A percentile compares a stretch with the other conserved stretches of the same genome.
phyloP scores from a whole-genome alignment of 64 coral and sea anemone genomes.

The Stichodactyla helianthus region DNA sequence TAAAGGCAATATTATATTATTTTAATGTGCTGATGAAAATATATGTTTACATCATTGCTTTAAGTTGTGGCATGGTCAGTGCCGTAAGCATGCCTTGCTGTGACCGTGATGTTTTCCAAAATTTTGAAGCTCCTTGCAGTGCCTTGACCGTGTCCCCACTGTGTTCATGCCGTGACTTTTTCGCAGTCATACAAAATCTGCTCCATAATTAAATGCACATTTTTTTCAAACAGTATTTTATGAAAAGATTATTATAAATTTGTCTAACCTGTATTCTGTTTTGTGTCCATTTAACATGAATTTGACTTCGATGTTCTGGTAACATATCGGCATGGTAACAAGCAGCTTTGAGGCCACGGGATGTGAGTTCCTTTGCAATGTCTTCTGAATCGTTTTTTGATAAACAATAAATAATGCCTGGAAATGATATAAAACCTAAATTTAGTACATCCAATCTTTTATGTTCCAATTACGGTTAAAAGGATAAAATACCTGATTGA shows the following conservation, averaged over 20 bases:
- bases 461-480: no score
- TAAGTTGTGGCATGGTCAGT: no score
- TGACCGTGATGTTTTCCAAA: no score
- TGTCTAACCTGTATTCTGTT: slow-evolving; percentile 66
- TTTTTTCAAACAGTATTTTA: no score
- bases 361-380: slow-evolving; percentile 48
- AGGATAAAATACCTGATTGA: slow-evolving; percentile 56
- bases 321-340: slow-evolving; percentile 91
- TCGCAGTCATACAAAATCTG: no score
- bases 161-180: no score
- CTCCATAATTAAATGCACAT: no score
- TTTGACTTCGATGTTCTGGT: slow-evolving; percentile 42
- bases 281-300: slow-evolving; percentile 72
- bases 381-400: slow-evolving; percentile 77
- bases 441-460: background rate
- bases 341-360: slow-evolving; percentile 60
- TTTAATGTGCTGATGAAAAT: no score
- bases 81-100: no score
- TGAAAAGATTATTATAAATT: background rate
- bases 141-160: no score
- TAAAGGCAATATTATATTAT: background rate
- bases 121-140: no score
- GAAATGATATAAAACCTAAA: background rate
- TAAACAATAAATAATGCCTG: slow-evolving; percentile 90
- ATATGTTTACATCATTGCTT: no score